phyloP scores from a whole-genome alignment of 2,797 vertebrate species.

The Pagetopsis macropterus region DNA sequence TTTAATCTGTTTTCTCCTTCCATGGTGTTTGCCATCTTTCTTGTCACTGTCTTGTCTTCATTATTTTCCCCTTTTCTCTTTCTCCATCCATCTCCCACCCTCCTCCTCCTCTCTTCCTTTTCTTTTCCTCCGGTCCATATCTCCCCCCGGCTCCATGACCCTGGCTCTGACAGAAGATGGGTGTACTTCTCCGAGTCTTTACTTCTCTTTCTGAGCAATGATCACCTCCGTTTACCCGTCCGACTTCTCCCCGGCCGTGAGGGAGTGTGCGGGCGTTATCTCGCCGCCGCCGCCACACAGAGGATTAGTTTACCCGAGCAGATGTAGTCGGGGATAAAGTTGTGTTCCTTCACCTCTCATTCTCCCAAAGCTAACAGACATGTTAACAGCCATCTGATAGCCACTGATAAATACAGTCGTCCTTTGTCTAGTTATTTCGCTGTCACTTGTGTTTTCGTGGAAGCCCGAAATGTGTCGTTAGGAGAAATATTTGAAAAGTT shows the following conservation, averaged over 20 bases:
- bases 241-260: constrained; percentile 48
- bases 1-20: not conserved
- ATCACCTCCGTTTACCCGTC: constrained; percentile 60
- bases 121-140: constrained; percentile 28
- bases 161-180: constrained; percentile 66
- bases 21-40: constrained; percentile 17
- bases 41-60: constrained; percentile 6
- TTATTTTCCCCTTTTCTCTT: constrained; percentile 11
- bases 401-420: constrained; percentile 64
- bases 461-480: constrained; percentile 21
- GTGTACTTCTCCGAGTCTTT: constrained; percentile 21
- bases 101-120: constrained; percentile 8
- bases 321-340: constrained; percentile 76
- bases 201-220: constrained; percentile 63
- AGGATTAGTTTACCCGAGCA: constrained; percentile 77
- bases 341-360: constrained; percentile 74
- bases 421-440: constrained; percentile 63
- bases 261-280: constrained; percentile 74
- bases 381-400: constrained; percentile 79
- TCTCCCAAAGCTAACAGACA: constrained; percentile 54
- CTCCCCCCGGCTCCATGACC: constrained; percentile 40
- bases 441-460: constrained; percentile 40
- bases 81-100: constrained; percentile 25
- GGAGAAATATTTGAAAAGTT: constrained; percentile 57
- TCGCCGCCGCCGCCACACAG: constrained; percentile 56